Evolutionary conservation across 1,140 invertebrate genomes (phyloP), one percentile per base, ranked within the genome.

Genomic region (Drosophila lacertosa): DNA sequence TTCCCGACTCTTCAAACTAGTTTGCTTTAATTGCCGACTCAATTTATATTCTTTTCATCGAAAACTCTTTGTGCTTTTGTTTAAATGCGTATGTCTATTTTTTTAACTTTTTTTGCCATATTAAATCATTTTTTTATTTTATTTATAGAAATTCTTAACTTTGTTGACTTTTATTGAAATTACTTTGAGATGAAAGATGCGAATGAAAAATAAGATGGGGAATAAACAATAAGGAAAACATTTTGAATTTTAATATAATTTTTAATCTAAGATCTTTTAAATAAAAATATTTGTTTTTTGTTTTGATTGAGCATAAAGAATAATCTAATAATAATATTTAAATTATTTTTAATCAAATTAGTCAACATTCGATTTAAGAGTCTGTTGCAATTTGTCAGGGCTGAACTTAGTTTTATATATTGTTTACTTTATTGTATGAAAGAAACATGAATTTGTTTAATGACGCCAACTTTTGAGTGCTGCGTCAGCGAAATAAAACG

Each of bases 21-120:
- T 76, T 68, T 69, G 32, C 51, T 58, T 82, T 74, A 84, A 82
- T 75, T 80, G 76, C 55, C 53, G 50, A 42, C 48, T 73, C 80
- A 58, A 83, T 84, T 83, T 83, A 55, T 71, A 79, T 75, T 70
- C 57, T 63, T 45, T 51, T 62, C 26, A 59, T 58, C 70, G 55
- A 55, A 42, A 54, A n/a, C 40, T 48, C n/a, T 32, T 45, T 33
- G 18, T 22, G 42, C 11, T 16, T 32, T 44, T 29, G 13, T 22
- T 37, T 24, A 22, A 39, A 29, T 55, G 22, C 40, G 22, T 29
- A 15, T 16, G 26, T 29, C 9, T 29, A 7, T 29, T 9, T 7
- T 29, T 29, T 9, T 29, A 7, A 6, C 7, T 26, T 26, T 29
- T 2, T 32, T 69, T 75, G 73, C 65, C 64, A 76, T 42, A 76